A percentile compares a stretch with the other conserved stretches of the same genome.
These are phyloP conservation scores for Burhinus bistriatus DNA, from an alignment of 2,113 vertebrate species.

Conservation along the genomic window DNA sequence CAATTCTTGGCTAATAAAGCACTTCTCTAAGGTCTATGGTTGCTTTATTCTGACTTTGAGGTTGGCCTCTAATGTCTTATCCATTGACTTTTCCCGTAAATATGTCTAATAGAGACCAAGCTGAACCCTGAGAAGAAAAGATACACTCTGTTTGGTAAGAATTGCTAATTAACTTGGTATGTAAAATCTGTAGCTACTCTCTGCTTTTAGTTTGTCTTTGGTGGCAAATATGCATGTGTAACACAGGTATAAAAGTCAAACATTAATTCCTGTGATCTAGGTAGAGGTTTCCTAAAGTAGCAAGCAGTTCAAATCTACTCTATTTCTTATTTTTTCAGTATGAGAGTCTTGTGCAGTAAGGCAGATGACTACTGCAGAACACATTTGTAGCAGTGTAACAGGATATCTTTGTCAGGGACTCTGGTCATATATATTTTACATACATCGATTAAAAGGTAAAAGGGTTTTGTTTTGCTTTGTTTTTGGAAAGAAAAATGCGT, in stretches of 20 bases:
- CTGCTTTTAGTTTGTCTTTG: not conserved
- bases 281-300: not conserved
- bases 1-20: slow-evolving; percentile 98
- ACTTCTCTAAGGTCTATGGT: slow-evolving; percentile 93
- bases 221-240: not conserved
- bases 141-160: slow-evolving; percentile 85
- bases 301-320: not conserved
- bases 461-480: slow-evolving; percentile 32
- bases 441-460: slow-evolving; percentile 37
- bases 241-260: slow-evolving; percentile 9
- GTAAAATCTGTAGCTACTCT: slow-evolving; percentile 76
- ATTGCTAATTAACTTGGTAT: slow-evolving; percentile 86
- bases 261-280: not conserved
- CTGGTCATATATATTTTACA: slow-evolving; percentile 56
- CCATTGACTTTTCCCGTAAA: slow-evolving; percentile 96
- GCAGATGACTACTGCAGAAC: not conserved
- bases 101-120: slow-evolving; percentile 82
- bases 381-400: slow-evolving; percentile 2
- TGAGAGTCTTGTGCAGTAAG: not conserved
- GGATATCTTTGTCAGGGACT: slow-evolving; percentile 15
- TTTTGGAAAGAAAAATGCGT: not conserved
- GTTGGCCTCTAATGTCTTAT: slow-evolving; percentile 97
- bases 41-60: slow-evolving; percentile 93
- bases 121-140: slow-evolving; percentile 78
- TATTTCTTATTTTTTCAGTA: not conserved